Percentiles rank a stretch among this genome's conserved stretches.
phyloP scores from a whole-genome alignment of 1,140 invertebrate species.

The Chymomyza costata region DNA sequence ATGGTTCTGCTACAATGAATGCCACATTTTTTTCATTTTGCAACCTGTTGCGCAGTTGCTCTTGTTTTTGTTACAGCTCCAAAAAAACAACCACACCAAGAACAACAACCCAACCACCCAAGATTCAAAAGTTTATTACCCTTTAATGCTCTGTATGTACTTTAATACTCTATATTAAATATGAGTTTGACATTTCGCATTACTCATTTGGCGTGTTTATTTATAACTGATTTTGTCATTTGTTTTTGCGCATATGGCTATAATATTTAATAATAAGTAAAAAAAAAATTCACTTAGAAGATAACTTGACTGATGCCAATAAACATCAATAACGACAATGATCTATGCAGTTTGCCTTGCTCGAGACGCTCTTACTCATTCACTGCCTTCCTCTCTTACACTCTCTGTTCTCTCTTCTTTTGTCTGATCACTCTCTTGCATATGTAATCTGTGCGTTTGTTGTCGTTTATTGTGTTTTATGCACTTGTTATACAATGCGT shows the following conservation, averaged over 20 bases:
- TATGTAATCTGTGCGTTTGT: too few relatives aligned
- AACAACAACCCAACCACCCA: too few relatives aligned
- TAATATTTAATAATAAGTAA: conserved; percentile 10
- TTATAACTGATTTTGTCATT: conserved; percentile 38
- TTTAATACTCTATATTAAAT: too few relatives aligned
- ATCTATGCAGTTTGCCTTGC: conserved; percentile 18
- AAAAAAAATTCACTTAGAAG: conserved; percentile 2
- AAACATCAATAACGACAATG: not conserved
- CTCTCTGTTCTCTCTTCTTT: not conserved
- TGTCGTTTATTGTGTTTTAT: too few relatives aligned
- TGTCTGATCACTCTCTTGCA: not conserved
- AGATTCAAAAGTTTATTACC: conserved; percentile 5
- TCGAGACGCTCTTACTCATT: not conserved
- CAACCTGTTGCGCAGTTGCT: conserved; percentile 11
- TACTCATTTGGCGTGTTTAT: conserved; percentile 21
- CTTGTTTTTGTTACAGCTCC: too few relatives aligned
- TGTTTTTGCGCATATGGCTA: not conserved
- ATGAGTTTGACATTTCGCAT: conserved; percentile 14
- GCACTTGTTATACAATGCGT: too few relatives aligned
- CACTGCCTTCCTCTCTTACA: not conserved
- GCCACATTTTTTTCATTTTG: not conserved
- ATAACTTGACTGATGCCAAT: not conserved
- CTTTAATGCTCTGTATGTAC: too few relatives aligned
- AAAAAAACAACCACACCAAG: too few relatives aligned
- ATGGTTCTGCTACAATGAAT: too few relatives aligned